Percentiles rank a stretch among this genome's conserved stretches.
Evolutionary conservation across 2,113 vertebrate species (phyloP).

Genomic region (Vicugna pacos): DNA sequence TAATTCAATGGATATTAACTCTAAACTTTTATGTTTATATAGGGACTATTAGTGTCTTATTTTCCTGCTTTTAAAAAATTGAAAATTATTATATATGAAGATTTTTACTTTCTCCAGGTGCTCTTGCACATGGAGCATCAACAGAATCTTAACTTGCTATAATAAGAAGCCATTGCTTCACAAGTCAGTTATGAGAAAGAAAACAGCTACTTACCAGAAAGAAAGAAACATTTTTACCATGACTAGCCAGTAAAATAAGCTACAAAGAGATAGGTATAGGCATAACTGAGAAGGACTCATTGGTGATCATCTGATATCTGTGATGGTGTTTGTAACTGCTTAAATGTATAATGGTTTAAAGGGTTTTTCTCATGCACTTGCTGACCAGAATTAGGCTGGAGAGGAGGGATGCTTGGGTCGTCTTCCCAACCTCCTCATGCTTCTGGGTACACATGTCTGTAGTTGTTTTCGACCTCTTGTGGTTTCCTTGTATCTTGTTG

Average conservation of each 20-base stretch:
- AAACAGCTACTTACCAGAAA: background rate
- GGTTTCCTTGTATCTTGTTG: too few species aligned
- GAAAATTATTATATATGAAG: background rate
- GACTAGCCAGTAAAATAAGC: background rate
- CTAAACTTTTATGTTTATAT: background rate
- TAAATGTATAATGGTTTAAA: too few species aligned
- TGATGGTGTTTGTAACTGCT: too few species aligned
- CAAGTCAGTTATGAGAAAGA: background rate
- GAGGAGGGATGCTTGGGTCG: too few species aligned
- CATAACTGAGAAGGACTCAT: too few species aligned
- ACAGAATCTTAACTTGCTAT: background rate
- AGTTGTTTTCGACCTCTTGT: too few species aligned
- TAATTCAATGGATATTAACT: background rate
- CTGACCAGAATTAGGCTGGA: too few species aligned
- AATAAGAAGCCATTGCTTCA: background rate
- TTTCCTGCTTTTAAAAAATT: background rate
- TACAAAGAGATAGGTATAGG: background rate
- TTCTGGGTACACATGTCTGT: too few species aligned
- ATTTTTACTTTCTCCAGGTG: background rate
- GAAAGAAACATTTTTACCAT: background rate
- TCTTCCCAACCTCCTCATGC: too few species aligned
- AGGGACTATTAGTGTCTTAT: background rate
- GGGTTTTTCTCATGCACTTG: too few species aligned
- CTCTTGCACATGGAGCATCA: background rate
- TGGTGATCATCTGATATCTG: too few species aligned